Base-by-base conservation (phyloP, 2,113 vertebrate genomes). In the Pithys albifrons region DNA sequence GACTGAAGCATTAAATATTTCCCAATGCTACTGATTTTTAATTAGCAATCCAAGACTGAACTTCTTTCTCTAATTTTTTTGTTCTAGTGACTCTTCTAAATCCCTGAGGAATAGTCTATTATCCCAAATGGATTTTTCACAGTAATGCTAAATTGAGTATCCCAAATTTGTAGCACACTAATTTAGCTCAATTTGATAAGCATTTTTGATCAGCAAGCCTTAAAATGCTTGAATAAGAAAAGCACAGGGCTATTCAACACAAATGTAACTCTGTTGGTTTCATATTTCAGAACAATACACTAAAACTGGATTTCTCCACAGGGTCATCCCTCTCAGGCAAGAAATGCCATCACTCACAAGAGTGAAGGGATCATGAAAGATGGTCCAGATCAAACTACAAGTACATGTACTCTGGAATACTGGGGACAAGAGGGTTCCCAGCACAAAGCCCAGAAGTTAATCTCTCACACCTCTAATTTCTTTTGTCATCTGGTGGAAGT, bases 121-220 rank as follows among this genome's bases (percentile, higher is more conserved):
- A 95, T 90, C 71, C 77, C 90, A 95, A 96, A 96, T 95, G 78
- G 70, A 95, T 97, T 96, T 96, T 96, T 95, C 95, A 97, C 93
- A 90, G 77, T 70, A 92, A 96, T 61, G 65, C 78, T 95, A 95
- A 96, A 95, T 90, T 91, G 75, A 94, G 81, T 91, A 93, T 97
- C 65, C 62, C 86, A 74, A 95, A 96, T 95, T 54, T 86, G 72
- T 82, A 69, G 78, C 51, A 89, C 66, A 86, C 72, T 91, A 96
- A 97, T 94, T 93, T 94, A 95, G 69, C 64, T 94, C 81, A 93
- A 91, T 95, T 95, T 97, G 89, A 87, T 95, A 91, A 39, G 78
- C 12, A 1, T 45, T 93, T 94, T 85, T 74, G 3, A 94, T 96
- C 88, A 88, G 91, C 85, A 88, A 77, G 51, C 10, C 73, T 86